Conservation (phyloP, 1,140 invertebrate genomes). For the Pectinophora gossypiella region DNA sequence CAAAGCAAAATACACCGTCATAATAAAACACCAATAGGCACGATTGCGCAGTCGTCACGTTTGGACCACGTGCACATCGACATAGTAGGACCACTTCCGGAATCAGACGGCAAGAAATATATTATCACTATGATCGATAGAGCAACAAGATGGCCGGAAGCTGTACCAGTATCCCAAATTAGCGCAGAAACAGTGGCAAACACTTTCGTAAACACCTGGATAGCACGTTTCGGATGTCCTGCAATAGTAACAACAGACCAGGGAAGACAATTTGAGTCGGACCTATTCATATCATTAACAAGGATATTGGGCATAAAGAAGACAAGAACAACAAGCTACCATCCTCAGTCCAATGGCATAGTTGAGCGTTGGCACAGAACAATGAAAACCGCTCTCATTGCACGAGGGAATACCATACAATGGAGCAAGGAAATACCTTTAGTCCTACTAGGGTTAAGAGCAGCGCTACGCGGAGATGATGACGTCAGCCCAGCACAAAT, state of each 20-base stretch:
- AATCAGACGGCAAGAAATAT: not conserved
- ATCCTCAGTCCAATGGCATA: conserved; percentile 49
- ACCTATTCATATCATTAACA: not conserved
- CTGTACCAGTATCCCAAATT: not conserved
- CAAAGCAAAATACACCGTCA: conserved; percentile 10
- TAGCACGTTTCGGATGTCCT: not conserved
- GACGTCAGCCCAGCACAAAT: conserved; percentile 33
- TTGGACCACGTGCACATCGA: not conserved
- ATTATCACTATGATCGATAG: not conserved
- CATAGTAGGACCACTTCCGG: not conserved
- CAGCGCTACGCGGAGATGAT: conserved; percentile 11
- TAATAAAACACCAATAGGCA: not conserved
- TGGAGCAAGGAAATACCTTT: conserved; percentile 21
- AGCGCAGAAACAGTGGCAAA: not conserved
- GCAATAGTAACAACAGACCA: not conserved
- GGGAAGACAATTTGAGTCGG: not conserved
- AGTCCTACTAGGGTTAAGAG: conserved; percentile 31
- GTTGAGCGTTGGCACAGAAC: conserved; percentile 46
- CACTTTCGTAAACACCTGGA: not conserved
- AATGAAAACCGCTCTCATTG: conserved; percentile 41
- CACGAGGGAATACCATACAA: not conserved
- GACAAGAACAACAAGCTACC: conserved; percentile 22
- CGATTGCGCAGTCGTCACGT: conserved; percentile 7
- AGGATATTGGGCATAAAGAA: conserved; percentile 8
- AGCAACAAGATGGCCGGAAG: not conserved